phyloP scores from a whole-genome alignment of 2,888 invertebrate species.

The Oxycera nigricornis region DNA sequence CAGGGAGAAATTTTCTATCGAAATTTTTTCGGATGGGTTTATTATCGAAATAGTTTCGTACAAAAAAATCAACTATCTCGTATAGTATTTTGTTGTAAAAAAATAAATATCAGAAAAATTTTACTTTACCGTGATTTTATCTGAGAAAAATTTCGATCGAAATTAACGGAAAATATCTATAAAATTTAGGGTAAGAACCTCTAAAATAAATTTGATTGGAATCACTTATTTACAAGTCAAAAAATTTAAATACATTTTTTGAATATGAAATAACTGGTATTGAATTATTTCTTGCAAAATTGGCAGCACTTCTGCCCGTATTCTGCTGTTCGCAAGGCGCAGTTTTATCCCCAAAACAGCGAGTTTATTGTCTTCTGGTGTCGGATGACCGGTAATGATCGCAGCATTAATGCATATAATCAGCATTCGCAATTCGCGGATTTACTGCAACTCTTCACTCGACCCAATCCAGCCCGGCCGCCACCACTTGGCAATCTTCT shows the following conservation, averaged over 20 bases:
- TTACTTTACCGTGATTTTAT: too few relatives aligned
- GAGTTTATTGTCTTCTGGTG: conserved; percentile 34
- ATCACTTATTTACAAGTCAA: too few relatives aligned
- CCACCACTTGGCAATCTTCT: conserved; percentile 43
- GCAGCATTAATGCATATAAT: conserved; percentile 32
- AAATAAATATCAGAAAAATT: too few relatives aligned
- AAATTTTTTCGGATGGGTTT: too few relatives aligned
- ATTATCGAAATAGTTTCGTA: too few relatives aligned
- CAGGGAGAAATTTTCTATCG: too few relatives aligned
- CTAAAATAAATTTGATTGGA: too few relatives aligned
- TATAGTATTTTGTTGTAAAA: too few relatives aligned
- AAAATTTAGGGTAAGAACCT: too few relatives aligned
- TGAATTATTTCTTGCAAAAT: not conserved
- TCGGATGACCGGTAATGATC: conserved; percentile 35
- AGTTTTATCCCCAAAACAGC: not conserved
- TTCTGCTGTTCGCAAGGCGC: not conserved
- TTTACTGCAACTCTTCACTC: conserved; percentile 44
- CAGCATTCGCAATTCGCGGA: conserved; percentile 39
- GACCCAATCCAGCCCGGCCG: conserved; percentile 20
- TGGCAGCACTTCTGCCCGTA: not conserved
- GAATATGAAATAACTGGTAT: not conserved
- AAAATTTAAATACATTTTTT: not conserved
- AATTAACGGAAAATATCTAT: too few relatives aligned
- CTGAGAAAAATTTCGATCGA: too few relatives aligned
- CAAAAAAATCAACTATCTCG: too few relatives aligned